phyloP scores from a whole-genome alignment of 1,140 invertebrate genomes.

The Dinothrombium tinctorium region DNA sequence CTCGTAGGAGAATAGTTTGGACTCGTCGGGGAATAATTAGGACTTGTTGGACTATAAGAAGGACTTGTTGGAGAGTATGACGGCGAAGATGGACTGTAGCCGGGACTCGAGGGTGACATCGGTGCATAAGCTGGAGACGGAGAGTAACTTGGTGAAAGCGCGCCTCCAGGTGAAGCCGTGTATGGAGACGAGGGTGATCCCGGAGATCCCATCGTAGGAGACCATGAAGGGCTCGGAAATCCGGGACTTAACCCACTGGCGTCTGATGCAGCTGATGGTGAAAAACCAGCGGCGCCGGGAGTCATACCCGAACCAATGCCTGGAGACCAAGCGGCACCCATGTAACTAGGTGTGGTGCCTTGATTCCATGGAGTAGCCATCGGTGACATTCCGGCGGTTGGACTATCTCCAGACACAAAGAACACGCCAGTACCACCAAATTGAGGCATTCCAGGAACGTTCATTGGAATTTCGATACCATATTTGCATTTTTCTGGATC shows the following conservation, averaged over 20 bases:
- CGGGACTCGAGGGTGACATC: slow-evolving; percentile 18
- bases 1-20: too few species aligned
- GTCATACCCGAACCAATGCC: slow-evolving; percentile 74
- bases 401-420: slow-evolving; percentile 49
- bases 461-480: slow-evolving; percentile 84
- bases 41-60: too few species aligned
- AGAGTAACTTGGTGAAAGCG: slow-evolving; percentile 18
- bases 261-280: slow-evolving; percentile 53
- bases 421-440: slow-evolving; percentile 52
- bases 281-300: slow-evolving; percentile 82
- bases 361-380: slow-evolving; percentile 88
- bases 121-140: slow-evolving; percentile 20
- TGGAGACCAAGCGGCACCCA: slow-evolving; percentile 27
- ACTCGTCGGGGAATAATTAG: too few species aligned
- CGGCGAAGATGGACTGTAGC: slow-evolving; percentile 18
- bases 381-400: slow-evolving; percentile 61
- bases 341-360: slow-evolving; percentile 65
- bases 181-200: slow-evolving; percentile 47
- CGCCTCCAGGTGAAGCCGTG: slow-evolving; percentile 36
- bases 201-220: slow-evolving; percentile 24
- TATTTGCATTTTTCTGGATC: slow-evolving; percentile 97
- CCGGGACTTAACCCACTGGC: slow-evolving; percentile 56
- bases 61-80: slow-evolving; percentile 19
- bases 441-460: slow-evolving; percentile 29
- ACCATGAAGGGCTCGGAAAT: slow-evolving; percentile 42